A percentile compares a stretch with the other conserved stretches of the same genome.
Conservation (phyloP, 1,140 invertebrate genomes). For the Sogatella furcifera region DNA sequence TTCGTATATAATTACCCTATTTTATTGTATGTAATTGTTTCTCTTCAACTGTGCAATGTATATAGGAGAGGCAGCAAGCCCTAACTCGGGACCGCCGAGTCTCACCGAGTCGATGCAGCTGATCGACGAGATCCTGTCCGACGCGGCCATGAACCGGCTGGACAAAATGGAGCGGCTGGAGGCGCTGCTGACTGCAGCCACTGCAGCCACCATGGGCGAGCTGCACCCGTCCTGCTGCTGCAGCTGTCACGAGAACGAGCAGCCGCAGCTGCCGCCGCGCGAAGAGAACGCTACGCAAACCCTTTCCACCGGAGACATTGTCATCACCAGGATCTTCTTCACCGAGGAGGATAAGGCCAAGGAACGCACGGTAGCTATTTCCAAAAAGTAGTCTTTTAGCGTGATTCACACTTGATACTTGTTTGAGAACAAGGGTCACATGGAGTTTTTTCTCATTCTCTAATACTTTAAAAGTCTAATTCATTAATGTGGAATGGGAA, state of each 20-base stretch:
- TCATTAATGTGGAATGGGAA: no score
- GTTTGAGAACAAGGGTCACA: no score
- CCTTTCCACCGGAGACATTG: conserved; percentile 84
- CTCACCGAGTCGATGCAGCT: conserved; percentile 85
- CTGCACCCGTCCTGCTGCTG: conserved; percentile 19
- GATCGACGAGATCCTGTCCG: conserved; percentile 75
- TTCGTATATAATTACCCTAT: no score
- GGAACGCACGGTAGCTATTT: conserved; percentile 12
- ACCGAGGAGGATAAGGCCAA: conserved; percentile 41
- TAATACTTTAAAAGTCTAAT: no score
- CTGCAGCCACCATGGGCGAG: conserved; percentile 29
- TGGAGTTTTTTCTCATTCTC: no score
- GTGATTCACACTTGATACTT: no score
- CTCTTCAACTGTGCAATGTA: no score
- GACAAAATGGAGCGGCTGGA: conserved; percentile 78
- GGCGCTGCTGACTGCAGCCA: conserved; percentile 67
- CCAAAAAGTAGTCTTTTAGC: no score
- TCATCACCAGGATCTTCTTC: conserved; percentile 81
- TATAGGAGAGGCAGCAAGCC: conserved; percentile 19
- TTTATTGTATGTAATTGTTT: no score
- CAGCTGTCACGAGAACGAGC: conserved; percentile 22
- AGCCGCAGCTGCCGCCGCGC: not conserved
- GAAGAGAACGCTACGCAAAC: conserved; percentile 61
- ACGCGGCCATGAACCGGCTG: conserved; percentile 70
- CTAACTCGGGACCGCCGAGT: conserved; percentile 61